Base-by-base conservation (phyloP, 2,113 vertebrate species). In the Panthera tigris region DNA sequence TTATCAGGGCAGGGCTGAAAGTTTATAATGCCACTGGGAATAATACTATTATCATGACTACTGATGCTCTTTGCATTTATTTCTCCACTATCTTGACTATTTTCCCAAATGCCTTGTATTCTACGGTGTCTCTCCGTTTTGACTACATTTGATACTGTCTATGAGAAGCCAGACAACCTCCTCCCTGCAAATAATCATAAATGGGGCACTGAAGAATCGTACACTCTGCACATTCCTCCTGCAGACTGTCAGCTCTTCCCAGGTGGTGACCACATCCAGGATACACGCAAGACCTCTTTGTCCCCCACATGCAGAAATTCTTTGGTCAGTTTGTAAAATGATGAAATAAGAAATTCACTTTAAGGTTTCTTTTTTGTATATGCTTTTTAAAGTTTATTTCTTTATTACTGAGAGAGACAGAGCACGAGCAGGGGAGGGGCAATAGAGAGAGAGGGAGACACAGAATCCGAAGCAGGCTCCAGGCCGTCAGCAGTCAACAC, bases 271-370 rank as follows among this genome's bases (percentile, higher is more conserved):
- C 39, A 29, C 2, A 9, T 41, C 81, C 79, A 63, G 84, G 74
- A 57, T 41, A n/a, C 21, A 3, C 0, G 5, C 0, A 0, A 39
- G 71, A 16, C 36, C 89, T 36, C 69, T 79, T 9, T 23, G n/a
- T 61, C 69, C 50, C 74, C 78, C 6, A 71, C 27, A 5, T 23
- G 12, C 16, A 88, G 4, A 93, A 31, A 71, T 7, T 31, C 82
- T 39, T 55, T 3, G 6, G 4, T 63, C 55, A 21, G 69, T 90
- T 79, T 39, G 50, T 69, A 36, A 66, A 61, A 79, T 2, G 39
- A 63, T 48, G 29, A 80, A 95, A 80, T 73, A 14, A 83, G 39
- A 93, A 36, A 29, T 76, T 92, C 33, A 68, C 94, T 65, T 80
- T 91, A 85, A 76, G 50, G 25, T 68, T 57, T 66, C 61, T 23